These are phyloP conservation scores for Apodemus agrarius DNA, from an alignment of 2,797 vertebrate genomes.

Conservation along the genomic window DNA sequence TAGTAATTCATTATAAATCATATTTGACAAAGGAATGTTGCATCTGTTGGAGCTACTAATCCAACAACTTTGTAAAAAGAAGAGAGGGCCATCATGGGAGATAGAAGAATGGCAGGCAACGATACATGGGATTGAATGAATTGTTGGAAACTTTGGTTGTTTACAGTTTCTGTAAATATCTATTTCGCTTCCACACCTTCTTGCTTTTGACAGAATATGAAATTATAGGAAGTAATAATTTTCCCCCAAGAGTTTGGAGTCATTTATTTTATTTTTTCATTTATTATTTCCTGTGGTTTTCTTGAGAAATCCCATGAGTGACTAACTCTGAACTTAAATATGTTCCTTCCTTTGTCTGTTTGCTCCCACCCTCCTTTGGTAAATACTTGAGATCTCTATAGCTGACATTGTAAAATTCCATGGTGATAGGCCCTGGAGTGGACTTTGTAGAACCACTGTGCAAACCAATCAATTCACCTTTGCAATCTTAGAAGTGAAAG, in stretches of 20 bases:
- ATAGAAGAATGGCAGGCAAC: accelerated
- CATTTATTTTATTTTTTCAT: not conserved
- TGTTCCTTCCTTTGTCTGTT: not conserved
- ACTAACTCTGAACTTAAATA: not conserved
- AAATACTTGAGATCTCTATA: not conserved
- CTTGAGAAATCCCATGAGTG: not conserved
- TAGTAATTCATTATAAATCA: not conserved
- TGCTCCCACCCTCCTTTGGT: not conserved
- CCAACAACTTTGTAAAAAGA: not conserved
- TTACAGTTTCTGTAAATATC: not conserved
- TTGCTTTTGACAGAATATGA: not conserved
- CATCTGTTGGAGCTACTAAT: not conserved
- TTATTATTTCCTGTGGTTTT: not conserved
- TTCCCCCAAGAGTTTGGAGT: not conserved
- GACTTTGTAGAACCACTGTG: not conserved
- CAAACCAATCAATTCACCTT: not conserved
- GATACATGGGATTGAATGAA: not conserved
- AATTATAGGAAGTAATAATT: slow-evolving; percentile 12
- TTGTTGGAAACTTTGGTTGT: not conserved
- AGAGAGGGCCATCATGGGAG: not conserved
- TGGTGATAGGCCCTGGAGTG: not conserved
- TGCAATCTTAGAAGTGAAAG: not conserved
- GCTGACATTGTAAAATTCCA: not conserved
- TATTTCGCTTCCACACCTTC: not conserved
- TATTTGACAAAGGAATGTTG: not conserved